phyloP scores from a whole-genome alignment of 2,113 vertebrate genomes.

The Paradoxurus hermaphroditus region DNA sequence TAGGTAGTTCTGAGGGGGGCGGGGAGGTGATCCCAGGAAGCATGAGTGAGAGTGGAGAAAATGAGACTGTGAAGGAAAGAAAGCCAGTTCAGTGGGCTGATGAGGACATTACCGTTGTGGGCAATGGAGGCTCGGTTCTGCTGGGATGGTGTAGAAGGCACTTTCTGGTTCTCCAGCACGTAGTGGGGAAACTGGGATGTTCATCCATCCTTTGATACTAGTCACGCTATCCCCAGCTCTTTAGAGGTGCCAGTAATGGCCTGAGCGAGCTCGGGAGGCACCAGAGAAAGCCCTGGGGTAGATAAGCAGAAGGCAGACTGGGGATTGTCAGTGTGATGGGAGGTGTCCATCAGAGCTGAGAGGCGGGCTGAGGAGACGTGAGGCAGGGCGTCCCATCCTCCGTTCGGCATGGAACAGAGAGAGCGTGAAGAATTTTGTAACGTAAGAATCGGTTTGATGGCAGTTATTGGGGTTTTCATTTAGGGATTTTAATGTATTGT shows the following conservation, averaged over 20 bases:
- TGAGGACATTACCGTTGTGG: not conserved
- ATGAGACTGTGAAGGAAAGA: not conserved
- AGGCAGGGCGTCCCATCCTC: not conserved
- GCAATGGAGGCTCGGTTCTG: not conserved
- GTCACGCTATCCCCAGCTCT: not conserved
- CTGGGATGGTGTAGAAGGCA: not conserved
- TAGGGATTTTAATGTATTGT: not conserved
- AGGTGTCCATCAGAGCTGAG: not conserved
- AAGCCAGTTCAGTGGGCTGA: not conserved
- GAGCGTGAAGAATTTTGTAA: not conserved
- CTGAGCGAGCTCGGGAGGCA: not conserved
- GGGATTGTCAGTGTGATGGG: not conserved
- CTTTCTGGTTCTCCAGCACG: not conserved
- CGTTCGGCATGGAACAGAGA: not conserved
- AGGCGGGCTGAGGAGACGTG: not conserved
- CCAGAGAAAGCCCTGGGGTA: not conserved
- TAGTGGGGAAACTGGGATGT: not conserved
- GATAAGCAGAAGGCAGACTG: not conserved
- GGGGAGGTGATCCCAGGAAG: not conserved
- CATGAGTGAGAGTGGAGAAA: not conserved
- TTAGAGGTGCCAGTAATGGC: not conserved
- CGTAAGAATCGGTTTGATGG: not conserved
- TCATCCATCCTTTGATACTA: not conserved
- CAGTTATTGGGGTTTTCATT: slow-evolving; percentile 25
- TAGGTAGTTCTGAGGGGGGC: not conserved